Conservation (phyloP, 2,113 vertebrate species). For the Cyanoramphus novaezelandiae region DNA sequence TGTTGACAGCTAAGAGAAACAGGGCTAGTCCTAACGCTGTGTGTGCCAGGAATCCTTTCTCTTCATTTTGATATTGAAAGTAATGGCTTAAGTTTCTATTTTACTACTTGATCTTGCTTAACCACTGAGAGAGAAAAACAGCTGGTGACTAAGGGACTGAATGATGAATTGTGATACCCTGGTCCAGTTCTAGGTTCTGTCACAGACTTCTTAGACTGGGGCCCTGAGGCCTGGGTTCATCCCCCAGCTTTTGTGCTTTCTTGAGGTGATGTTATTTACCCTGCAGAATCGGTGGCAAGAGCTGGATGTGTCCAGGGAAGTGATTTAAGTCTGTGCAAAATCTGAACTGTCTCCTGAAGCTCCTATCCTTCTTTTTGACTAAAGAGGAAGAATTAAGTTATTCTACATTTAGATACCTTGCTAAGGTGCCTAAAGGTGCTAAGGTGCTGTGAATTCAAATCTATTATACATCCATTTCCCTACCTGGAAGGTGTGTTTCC, state of each 20-base stretch:
- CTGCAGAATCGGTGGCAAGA: not conserved
- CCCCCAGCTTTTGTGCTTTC: not conserved
- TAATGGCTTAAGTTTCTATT: not conserved
- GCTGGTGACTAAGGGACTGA: not conserved
- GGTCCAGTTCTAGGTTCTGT: not conserved
- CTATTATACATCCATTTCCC: not conserved
- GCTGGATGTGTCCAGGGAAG: not conserved
- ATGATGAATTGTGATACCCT: not conserved
- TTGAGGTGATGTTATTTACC: not conserved
- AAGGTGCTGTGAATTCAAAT: not conserved
- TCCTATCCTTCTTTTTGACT: not conserved
- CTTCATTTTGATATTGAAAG: not conserved
- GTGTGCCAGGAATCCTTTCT: not conserved
- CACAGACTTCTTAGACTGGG: fast-evolving
- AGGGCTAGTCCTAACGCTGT: not conserved
- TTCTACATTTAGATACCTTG: not conserved
- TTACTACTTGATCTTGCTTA: not conserved
- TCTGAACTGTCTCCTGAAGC: not conserved
- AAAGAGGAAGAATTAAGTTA: not conserved
- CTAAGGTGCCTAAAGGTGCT: not conserved
- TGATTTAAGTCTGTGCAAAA: not conserved
- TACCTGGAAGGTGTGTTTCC: not conserved
- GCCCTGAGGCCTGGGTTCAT: not conserved
- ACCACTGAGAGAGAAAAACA: not conserved
- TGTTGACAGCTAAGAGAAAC: not conserved